Evolutionary conservation across 2,888 invertebrate genomes (phyloP), one percentile per base, ranked within the genome.

Genomic region (Sarcophaga caerulescens): DNA sequence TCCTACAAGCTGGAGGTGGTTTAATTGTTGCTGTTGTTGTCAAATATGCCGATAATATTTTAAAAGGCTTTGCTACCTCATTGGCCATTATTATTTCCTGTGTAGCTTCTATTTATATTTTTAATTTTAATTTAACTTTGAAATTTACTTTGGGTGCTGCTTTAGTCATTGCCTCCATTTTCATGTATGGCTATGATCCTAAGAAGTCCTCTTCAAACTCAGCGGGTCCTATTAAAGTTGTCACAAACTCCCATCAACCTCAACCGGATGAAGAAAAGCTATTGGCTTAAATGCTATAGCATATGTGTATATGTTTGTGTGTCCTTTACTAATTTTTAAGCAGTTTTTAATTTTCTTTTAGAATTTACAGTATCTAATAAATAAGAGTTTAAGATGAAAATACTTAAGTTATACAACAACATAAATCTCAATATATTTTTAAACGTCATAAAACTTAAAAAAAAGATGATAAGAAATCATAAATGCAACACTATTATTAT

Each of bases 31-130:
- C 99, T 0, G 96, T 99, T 88, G 99, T 99, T 3, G 99, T 99
- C 45, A 99, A 99, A 94, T 99, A 99, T 93, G 99, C 99, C 0
- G 99, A 99, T 93, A 99, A 99, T 93, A 99, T 99, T 91, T 94
- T 99, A 8, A 99, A 98, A 94, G 99, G 99, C 25, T 99, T 99
- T 92, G 99, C 99, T 63, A 99, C 99, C 0, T 99, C 99, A 0
- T 95, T 99, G 77, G 98, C 99, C 8, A 99, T 99, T 88, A 95
- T 99, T 66, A 96, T 99, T 88, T 98, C 99, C 0, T 99, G 99
- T 91, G 94, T 99, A 74, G 98, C 96, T 2, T 99, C 99, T 0
- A 96, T 99, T 87, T 98, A 98, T 92, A 94, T 99, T 88, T 99
- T 99, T 91, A 94, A 97, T 89, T 99, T 99, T 92, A 94, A 96